Conservation (phyloP, 1,140 invertebrate species). For the Anastrepha obliqua region DNA sequence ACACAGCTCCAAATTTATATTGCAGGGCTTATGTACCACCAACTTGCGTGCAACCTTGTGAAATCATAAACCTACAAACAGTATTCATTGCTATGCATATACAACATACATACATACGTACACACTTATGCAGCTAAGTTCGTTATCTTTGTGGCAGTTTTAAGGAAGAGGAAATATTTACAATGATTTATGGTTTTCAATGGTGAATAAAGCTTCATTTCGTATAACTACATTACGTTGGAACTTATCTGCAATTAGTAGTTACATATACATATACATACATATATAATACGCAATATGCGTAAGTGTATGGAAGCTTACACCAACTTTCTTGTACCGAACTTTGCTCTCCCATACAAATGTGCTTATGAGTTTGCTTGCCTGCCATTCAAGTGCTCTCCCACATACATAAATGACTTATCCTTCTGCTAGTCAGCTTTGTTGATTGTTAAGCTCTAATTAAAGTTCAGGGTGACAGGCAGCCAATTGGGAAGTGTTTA, state of each 20-base stretch:
- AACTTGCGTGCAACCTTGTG: no score
- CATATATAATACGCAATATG: no score
- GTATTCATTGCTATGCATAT: neutral
- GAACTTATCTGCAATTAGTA: conserved; percentile 20
- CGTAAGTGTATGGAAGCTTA: neutral
- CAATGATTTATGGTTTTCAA: conserved; percentile 15
- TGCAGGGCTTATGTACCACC: no score
- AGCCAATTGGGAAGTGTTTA: conserved; percentile 5
- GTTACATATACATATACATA: neutral
- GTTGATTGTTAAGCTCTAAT: conserved; percentile 14
- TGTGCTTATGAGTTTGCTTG: neutral
- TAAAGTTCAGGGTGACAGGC: conserved; percentile 9
- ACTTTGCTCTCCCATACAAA: neutral
- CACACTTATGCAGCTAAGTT: neutral
- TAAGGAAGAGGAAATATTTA: conserved; percentile 44
- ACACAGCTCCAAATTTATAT: no score
- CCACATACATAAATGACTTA: neutral
- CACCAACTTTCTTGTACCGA: conserved; percentile 17
- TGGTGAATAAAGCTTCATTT: neutral
- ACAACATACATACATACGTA: no score
- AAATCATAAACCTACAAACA: no score
- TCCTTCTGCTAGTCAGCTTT: neutral
- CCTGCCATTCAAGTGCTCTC: neutral
- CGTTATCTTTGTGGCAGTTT: conserved; percentile 35
- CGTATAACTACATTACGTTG: conserved; percentile 6